Conservation (phyloP, 2,797 vertebrate genomes). For the Etheostoma perlongum region DNA sequence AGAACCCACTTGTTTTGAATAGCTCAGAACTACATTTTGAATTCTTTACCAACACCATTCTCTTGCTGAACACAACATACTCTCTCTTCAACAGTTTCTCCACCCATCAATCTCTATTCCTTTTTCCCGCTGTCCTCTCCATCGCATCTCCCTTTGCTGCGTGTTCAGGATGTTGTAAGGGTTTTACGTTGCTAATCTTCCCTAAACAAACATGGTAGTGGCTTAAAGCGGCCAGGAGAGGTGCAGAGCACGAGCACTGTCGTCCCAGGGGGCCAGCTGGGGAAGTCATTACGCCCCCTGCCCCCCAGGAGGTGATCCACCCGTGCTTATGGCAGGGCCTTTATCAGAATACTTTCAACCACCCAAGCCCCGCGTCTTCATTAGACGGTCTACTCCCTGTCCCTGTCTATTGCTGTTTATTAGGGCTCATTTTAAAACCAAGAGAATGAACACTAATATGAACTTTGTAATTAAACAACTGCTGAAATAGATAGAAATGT, state of each 20-base stretch:
- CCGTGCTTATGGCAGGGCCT: slow-evolving; percentile 69
- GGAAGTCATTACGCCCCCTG: slow-evolving; percentile 85
- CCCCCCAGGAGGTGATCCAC: slow-evolving; percentile 76
- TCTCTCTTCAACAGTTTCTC: slow-evolving; percentile 18
- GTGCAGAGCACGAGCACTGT: slow-evolving; percentile 83
- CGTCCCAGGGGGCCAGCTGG: slow-evolving; percentile 86
- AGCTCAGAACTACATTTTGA: background rate
- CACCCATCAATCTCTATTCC: slow-evolving; percentile 70
- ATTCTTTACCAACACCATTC: background rate
- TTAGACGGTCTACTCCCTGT: slow-evolving; percentile 28
- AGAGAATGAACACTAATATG: background rate
- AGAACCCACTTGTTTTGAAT: slow-evolving; percentile 7
- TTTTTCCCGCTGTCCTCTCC: slow-evolving; percentile 63
- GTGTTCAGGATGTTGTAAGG: slow-evolving; percentile 86
- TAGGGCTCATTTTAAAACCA: slow-evolving; percentile 7
- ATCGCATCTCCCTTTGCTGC: slow-evolving; percentile 69
- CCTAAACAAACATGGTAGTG: slow-evolving; percentile 85
- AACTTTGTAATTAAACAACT: background rate
- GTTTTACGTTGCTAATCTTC: slow-evolving; percentile 88
- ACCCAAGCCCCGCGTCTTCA: slow-evolving; percentile 22
- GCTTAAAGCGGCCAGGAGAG: slow-evolving; percentile 81
- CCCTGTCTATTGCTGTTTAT: slow-evolving; percentile 22
- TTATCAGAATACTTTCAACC: slow-evolving; percentile 68
- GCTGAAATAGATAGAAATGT: background rate
- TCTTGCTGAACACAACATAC: slow-evolving; percentile 16